A percentile compares a stretch with the other conserved stretches of the same genome.
These are phyloP conservation scores for Mermis nigrescens DNA, from an alignment of 2,888 invertebrate genomes.

Conservation along the genomic window DNA sequence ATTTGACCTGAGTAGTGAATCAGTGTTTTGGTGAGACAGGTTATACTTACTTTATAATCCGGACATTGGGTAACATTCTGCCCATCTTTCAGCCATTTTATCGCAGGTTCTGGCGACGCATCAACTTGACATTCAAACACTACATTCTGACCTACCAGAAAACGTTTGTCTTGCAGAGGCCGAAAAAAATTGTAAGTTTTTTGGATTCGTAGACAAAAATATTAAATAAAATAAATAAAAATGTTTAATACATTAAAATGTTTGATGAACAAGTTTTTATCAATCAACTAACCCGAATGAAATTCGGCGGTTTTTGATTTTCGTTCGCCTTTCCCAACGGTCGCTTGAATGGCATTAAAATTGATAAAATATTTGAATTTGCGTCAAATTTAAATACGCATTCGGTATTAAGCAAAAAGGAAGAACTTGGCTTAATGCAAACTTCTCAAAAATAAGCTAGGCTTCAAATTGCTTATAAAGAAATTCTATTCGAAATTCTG, in stretches of 20 bases:
- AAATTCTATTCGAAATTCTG: too few relatives aligned
- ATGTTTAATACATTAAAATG: too few relatives aligned
- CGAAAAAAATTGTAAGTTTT: too few relatives aligned
- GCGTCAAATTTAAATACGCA: too few relatives aligned
- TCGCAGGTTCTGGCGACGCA: conserved; percentile 30
- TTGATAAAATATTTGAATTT: not conserved
- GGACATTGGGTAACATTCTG: conserved; percentile 31
- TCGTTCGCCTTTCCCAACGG: conserved; percentile 9
- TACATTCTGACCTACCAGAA: conserved; percentile 28
- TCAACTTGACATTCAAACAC: conserved; percentile 29
- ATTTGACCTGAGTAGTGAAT: too few relatives aligned
- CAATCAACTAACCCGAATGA: not conserved
- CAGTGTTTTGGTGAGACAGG: not conserved
- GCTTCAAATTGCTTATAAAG: too few relatives aligned
- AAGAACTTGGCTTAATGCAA: too few relatives aligned
- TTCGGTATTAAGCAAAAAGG: too few relatives aligned
- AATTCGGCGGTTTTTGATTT: not conserved
- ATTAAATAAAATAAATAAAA: too few relatives aligned
- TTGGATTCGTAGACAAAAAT: too few relatives aligned
- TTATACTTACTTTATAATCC: conserved; percentile 24
- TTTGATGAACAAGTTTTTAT: not conserved
- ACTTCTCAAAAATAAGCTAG: too few relatives aligned
- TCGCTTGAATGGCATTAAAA: conserved; percentile 13
- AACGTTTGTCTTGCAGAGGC: conserved; percentile 30
- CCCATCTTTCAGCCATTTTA: conserved; percentile 33